Conservation (phyloP, 2,888 invertebrate genomes). For the Oxyteleia sp. region DNA sequence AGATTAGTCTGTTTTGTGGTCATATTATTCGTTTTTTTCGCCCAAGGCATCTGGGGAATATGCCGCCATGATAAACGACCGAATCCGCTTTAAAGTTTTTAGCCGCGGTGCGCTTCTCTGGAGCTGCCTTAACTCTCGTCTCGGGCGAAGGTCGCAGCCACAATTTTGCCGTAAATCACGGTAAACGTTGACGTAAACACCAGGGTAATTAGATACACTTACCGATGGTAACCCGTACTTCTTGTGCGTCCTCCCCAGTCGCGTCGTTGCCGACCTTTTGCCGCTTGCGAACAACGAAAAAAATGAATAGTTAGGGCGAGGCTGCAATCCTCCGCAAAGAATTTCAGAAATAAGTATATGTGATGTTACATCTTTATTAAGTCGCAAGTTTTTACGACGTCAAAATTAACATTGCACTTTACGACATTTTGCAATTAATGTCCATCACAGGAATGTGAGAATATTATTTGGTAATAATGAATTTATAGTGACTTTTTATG, state of each 20-base stretch:
- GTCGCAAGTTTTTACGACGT: slow-evolving; percentile 38
- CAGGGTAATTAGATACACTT: slow-evolving; percentile 87
- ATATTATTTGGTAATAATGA: slow-evolving; percentile 30
- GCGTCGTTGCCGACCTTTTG: slow-evolving; percentile 70
- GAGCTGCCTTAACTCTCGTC: slow-evolving; percentile 72
- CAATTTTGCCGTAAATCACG: slow-evolving; percentile 87
- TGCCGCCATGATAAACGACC: slow-evolving; percentile 86
- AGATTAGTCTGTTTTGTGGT: slow-evolving; percentile 86
- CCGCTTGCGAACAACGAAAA: slow-evolving; percentile 58
- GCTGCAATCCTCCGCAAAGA: slow-evolving; percentile 45
- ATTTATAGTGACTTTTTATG: slow-evolving; percentile 12
- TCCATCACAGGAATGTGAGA: slow-evolving; percentile 25
- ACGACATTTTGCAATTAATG: slow-evolving; percentile 45
- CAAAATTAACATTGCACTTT: slow-evolving; percentile 35
- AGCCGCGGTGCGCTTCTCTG: slow-evolving; percentile 65
- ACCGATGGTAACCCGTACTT: slow-evolving; percentile 80
- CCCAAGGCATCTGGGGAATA: slow-evolving; percentile 81
- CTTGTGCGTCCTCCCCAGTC: slow-evolving; percentile 76
- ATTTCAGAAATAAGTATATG: slow-evolving; percentile 58
- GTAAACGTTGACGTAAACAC: slow-evolving; percentile 87
- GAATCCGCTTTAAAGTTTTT: slow-evolving; percentile 79
- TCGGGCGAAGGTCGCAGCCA: slow-evolving; percentile 85
- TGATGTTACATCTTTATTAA: slow-evolving; percentile 63
- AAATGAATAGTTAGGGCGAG: slow-evolving; percentile 59
- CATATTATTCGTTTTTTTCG: slow-evolving; percentile 84